Conservation (phyloP, 2,113 vertebrate genomes). For the Pteronura brasiliensis region DNA sequence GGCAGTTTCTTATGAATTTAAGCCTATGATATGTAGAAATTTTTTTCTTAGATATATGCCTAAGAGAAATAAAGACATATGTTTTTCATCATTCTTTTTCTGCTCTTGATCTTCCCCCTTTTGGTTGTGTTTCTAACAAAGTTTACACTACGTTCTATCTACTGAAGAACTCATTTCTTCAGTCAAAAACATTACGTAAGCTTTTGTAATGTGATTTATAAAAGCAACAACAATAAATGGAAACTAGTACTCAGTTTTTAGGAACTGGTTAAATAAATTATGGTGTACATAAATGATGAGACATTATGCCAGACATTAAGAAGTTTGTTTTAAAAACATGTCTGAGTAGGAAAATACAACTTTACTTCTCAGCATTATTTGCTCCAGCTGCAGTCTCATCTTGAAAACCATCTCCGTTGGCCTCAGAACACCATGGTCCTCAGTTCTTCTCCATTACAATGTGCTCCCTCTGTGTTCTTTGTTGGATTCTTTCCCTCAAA, state of each 20-base stretch:
- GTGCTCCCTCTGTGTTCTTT: background rate
- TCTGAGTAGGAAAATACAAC: background rate
- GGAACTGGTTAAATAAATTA: background rate
- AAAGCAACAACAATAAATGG: background rate
- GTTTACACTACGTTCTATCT: background rate
- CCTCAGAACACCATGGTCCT: background rate
- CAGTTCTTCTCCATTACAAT: background rate
- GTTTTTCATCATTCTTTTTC: background rate
- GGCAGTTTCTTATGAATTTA: background rate
- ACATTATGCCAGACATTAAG: background rate
- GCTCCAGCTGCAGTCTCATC: background rate
- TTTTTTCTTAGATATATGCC: background rate
- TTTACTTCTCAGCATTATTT: background rate
- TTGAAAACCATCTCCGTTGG: background rate
- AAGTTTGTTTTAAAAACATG: background rate
- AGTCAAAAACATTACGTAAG: background rate
- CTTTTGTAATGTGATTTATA: background rate
- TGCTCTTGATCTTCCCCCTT: background rate
- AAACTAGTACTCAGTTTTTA: background rate
- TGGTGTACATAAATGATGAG: background rate
- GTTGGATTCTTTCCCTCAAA: background rate
- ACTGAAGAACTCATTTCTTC: background rate
- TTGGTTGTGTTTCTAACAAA: background rate
- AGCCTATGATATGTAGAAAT: background rate
- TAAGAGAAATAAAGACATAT: background rate